Evolutionary conservation across 2,113 vertebrate genomes (phyloP).

Genomic region (Fregata magnificens): DNA sequence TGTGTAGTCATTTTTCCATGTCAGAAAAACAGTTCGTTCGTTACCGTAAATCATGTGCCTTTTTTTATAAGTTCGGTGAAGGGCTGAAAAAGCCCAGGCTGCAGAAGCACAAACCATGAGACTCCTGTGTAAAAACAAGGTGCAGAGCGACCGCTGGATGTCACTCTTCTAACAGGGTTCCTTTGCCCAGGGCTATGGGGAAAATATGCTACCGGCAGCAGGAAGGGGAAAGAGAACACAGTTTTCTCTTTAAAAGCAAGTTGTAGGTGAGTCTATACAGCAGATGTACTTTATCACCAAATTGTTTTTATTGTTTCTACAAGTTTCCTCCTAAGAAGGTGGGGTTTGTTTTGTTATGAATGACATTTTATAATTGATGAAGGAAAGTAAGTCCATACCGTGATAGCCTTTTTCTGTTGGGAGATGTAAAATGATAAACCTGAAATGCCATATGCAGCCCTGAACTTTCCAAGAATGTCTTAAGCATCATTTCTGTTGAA

Average conservation of each 20-base stretch:
- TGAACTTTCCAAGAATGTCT: background rate
- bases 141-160: background rate
- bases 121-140: background rate
- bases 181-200: fast-evolving
- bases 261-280: background rate
- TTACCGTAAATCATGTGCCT: background rate
- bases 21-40: fast-evolving
- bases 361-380: background rate
- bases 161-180: background rate
- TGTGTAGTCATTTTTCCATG: background rate
- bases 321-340: background rate
- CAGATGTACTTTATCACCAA: background rate
- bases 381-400: background rate
- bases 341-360: background rate
- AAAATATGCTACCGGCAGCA: background rate
- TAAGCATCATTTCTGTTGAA: background rate
- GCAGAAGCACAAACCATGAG: no score
- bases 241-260: background rate
- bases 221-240: background rate
- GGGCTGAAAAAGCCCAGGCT: background rate
- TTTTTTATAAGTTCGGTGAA: background rate
- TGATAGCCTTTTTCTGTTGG: background rate
- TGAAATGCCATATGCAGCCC: background rate
- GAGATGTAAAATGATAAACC: background rate
- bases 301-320: background rate